Base-by-base conservation (phyloP, 2,888 invertebrate genomes). In the Dryomyza anilis region DNA sequence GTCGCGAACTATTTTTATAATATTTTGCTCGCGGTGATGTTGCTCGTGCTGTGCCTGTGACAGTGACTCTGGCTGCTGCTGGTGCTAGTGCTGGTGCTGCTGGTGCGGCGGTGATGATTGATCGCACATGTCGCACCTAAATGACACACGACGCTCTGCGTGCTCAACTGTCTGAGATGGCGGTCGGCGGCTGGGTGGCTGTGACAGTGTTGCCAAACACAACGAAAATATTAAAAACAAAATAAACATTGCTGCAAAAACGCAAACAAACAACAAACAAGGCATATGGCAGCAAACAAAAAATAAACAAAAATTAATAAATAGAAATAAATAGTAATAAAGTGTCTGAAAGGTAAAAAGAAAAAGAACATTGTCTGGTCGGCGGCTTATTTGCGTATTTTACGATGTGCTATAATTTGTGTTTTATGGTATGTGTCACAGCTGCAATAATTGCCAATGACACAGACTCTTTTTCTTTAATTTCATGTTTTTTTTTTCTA, bases 51-150 rank as follows among this genome's bases (percentile, higher is more conserved):
- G 43, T 39, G 39, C 3, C n/a, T 16, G 3, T 39, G 43, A 8
- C 16, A n/a, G 50, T 48, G 14, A 10, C 14, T 29, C 27, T 27
- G 27, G 12, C 25, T n/a, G 50, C 14, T n/a, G 5, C n/a, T n/a
- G 23, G 29, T n/a, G 10, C n/a, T 27, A 25, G 19, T 25, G 16
- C 4, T 21, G 21, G 16, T n/a, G 10, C 5, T n/a, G 29, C 16
- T 19, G 21, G 55, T n/a, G n/a, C 19, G 39, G 55, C 55, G 36
- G 19, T 23, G n/a, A 19, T 36, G 55, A 55, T 55, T 55, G 55
- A 55, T 55, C 55, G 55, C 55, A 19, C 33, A 33, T 55, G 55
- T 55, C 55, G 55, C 55, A 19, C 36, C 55, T 23, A 55, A 55
- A 23, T 55, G 55, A 55, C 55, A 55, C 36, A 36, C 23, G 36